Evolutionary conservation across 2,888 invertebrate species (phyloP), one percentile per base, ranked within the genome.

Genomic region (Troides helena): DNA sequence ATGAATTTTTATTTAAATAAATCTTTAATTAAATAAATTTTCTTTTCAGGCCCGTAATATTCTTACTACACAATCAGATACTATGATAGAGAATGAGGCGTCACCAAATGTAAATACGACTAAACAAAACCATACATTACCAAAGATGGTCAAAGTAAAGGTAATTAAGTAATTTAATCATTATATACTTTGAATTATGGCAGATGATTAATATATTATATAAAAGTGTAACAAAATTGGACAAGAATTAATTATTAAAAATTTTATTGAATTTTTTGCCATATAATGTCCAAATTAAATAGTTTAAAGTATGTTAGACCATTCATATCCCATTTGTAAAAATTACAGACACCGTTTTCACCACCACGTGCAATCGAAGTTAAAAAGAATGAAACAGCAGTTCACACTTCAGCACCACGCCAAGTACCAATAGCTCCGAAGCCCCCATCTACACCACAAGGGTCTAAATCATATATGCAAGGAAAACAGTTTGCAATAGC

Each of bases 371-470:
- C 70, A 7, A 75, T 76, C 3, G 63, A 25, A 39, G 63, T 67
- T 1, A 82, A 79, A 64, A 85, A 82, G 72, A 70, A 74, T 8
- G 82, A 85, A 56, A 67, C 81, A 3, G 67, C 76, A 0, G 73
- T 74, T 17, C 69, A 75, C 43, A 76, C 74, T 39, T 72, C 79
- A 1, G 74, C 76, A 0, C 89, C 87, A 74, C 90, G 80, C 75
- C 94, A 84, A 72, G 86, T 94, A 2, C 90, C 93, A 1, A 94
- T 94, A 72, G 94, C 94, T 0, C 94, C 94, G 0, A 94, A 90
- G 76, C 91, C 88, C 0, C 74, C 84, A 76, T 75, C 77, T 74
- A 69, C 87, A 72, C 81, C 85, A n/a, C 84, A 73, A 6, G 56
- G 62, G 10, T 57, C 71, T 1, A 86, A 84, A 61, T 18, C 71